These are phyloP conservation scores for Bettongia penicillata DNA, from an alignment of 2,113 vertebrate species.

Conservation along the genomic window DNA sequence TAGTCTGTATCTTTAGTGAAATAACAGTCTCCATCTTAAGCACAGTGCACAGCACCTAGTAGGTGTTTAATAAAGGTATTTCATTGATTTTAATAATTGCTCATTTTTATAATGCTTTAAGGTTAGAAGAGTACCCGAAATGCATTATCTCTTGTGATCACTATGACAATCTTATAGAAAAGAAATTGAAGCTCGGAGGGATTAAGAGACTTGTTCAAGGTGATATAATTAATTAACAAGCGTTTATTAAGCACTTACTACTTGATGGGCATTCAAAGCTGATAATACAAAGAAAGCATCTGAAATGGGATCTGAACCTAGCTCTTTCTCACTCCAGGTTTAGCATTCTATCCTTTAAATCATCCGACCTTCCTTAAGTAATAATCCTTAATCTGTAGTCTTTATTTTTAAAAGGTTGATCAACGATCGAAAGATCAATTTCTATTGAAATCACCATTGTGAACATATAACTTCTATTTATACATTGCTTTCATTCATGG, in stretches of 20 bases:
- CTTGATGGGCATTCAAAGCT: not conserved
- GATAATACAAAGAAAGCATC: not conserved
- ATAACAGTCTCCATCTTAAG: not conserved
- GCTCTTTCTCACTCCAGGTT: not conserved
- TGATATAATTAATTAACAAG: not conserved
- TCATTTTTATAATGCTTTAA: not conserved
- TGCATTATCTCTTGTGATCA: not conserved
- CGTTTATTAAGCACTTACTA: not conserved
- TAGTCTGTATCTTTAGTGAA: constrained; percentile 47
- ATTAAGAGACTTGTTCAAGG: not conserved
- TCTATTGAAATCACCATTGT: not conserved
- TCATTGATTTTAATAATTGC: not conserved
- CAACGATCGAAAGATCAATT: not conserved
- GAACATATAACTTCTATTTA: not conserved
- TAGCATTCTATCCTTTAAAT: not conserved
- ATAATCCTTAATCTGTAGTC: not conserved
- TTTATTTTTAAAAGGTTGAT: not conserved
- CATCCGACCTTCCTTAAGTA: not conserved
- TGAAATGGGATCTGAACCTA: not conserved
- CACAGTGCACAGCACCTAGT: not conserved
- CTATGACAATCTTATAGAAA: not conserved
- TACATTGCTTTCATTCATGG: not conserved
- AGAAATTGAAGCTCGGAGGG: not conserved
- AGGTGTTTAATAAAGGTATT: not conserved
- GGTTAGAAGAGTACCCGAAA: not conserved